Evolutionary conservation across 1,140 invertebrate species (phyloP).

Genomic region (Bombus consobrinus): DNA sequence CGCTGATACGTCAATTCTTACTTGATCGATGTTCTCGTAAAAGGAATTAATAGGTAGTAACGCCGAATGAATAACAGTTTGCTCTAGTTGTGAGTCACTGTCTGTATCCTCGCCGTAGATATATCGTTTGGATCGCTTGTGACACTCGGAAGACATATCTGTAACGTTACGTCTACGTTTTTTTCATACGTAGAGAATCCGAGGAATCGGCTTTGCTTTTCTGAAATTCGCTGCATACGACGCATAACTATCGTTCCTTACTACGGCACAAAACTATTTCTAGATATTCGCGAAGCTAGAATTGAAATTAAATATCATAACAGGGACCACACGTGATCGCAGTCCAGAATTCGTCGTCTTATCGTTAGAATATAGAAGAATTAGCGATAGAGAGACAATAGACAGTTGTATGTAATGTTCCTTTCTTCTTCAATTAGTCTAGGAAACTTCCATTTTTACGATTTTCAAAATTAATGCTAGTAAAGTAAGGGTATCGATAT

Average conservation of each 20-base stretch:
- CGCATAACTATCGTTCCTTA: not conserved
- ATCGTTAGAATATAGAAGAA: not conserved
- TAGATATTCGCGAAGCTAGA: not conserved
- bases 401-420: not conserved
- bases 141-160: slow-evolving; percentile 16
- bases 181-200: not conserved
- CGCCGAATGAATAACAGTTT: not conserved
- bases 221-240: not conserved
- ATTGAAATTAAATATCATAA: not conserved
- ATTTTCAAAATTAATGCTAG: not conserved
- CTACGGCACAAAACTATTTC: not conserved
- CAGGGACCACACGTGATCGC: slow-evolving; percentile 18
- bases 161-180: not conserved
- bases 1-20: not conserved
- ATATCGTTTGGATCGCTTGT: not conserved
- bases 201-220: not conserved
- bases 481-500: not conserved
- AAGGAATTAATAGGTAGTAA: not conserved
- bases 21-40: not conserved
- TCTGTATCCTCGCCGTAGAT: not conserved
- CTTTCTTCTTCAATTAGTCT: not conserved
- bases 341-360: slow-evolving; percentile 15
- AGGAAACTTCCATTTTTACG: not conserved
- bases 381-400: not conserved
- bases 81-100: slow-evolving; percentile 10